Evolutionary conservation across 2,797 vertebrate species (phyloP).

Genomic region (Hydrolagus colliei): DNA sequence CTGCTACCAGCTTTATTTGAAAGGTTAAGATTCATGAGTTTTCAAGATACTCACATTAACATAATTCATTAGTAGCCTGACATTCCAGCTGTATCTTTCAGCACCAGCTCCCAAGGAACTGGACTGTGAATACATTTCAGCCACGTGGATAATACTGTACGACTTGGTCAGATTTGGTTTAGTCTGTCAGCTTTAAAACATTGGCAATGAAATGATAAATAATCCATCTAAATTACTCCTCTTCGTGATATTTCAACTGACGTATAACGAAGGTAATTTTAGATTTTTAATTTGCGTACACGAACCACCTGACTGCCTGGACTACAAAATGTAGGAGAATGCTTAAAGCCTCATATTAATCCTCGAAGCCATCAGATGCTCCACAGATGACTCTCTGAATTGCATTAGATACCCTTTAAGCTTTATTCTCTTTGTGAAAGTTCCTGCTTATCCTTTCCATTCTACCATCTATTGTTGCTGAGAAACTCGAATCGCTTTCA

Average conservation of each 20-base stretch:
- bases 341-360: no score
- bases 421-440: no score
- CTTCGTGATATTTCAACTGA: neutral
- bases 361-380: no score
- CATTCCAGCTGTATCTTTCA: neutral
- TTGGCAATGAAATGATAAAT: neutral
- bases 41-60: neutral
- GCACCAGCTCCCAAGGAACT: neutral
- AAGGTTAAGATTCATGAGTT: neutral
- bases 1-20: neutral
- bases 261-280: neutral
- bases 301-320: no score
- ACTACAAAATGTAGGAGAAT: no score
- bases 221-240: neutral
- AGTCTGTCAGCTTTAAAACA: neutral
- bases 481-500: no score
- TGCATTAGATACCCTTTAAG: no score
- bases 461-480: no score
- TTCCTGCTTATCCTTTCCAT: no score
- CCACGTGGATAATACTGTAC: neutral
- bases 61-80: neutral
- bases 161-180: neutral
- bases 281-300: no score
- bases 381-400: no score
- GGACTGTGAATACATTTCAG: neutral